Evolutionary conservation across 1,140 invertebrate species (phyloP), one percentile per base, ranked within the genome.

Genomic region (Pachyrhynchus sulphureomaculatus): DNA sequence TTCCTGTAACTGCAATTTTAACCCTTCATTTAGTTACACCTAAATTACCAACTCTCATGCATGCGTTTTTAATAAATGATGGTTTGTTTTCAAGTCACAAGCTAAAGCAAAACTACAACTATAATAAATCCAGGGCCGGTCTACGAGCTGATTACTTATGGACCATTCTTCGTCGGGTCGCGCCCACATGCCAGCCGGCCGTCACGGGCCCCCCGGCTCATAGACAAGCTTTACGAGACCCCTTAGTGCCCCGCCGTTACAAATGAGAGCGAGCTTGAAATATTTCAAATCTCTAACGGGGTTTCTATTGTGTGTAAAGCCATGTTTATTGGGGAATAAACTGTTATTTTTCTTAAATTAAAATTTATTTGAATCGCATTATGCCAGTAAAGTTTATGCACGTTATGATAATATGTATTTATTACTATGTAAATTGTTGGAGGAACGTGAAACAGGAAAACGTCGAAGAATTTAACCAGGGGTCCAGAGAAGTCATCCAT

Each of bases 271-370:
- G 21, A 21, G 15, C 29, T 49, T 53, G 36, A 53, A 53, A 53
- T 53, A 53, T 53, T 53, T 53, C 21, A 53, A 34, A 17, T 39
- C 51, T 34, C 18, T 24, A 39, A 53, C 51, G 51, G 51, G 51
- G 51, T 37, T 53, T 53, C 51, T 20, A 53, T 53, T 53, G 51
- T 53, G 51, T 53, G 36, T 33, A 53, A 53, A 53, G 24, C 51
- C 51, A 53, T 53, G 34, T 53, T 53, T 53, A 53, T 53, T 53
- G 33, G 26, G 32, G 47, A 49, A 49, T 34, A n/a, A 15, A 49
- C n/a, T 34, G 12, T 29, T 34, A 32, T 49, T 32, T 49, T 49
- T 24, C 15, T 49, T 49, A 49, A 49, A 49, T 49, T 49, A 49
- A 29, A 49, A 49, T 49, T 49, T 49, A 49, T 49, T 41, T 17